Conservation (phyloP, 2,888 invertebrate genomes). For the Ypsolopha sequella region DNA sequence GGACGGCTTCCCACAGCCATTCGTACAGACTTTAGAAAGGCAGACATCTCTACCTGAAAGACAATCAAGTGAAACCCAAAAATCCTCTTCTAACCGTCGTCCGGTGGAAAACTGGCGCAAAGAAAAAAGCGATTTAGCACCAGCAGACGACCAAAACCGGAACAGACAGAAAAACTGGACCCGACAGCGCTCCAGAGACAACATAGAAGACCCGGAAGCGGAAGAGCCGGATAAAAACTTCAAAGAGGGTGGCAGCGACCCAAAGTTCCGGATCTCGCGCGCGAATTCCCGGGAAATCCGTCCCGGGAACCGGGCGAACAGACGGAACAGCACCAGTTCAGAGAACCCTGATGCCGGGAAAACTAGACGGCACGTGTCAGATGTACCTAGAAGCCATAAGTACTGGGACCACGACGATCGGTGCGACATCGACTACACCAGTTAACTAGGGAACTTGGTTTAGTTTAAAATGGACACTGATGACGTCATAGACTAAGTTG, state of each 20-base stretch:
- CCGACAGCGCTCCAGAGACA: slow-evolving; percentile 43
- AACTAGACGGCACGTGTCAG: slow-evolving; percentile 39
- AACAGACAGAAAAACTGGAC: slow-evolving; percentile 44
- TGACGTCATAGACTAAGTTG: slow-evolving; percentile 12
- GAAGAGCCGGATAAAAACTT: slow-evolving; percentile 20
- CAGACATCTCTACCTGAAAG: slow-evolving; percentile 23
- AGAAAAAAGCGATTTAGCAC: slow-evolving; percentile 29
- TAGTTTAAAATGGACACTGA: slow-evolving; percentile 3
- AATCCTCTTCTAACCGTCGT: slow-evolving; percentile 22
- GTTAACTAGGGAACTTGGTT: slow-evolving; percentile 32
- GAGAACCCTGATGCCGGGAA: slow-evolving; percentile 19
- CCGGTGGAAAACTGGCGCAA: slow-evolving; percentile 53
- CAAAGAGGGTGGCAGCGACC: slow-evolving; percentile 15
- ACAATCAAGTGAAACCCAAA: slow-evolving; percentile 47
- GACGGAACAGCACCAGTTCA: slow-evolving; percentile 29
- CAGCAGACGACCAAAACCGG: slow-evolving; percentile 30
- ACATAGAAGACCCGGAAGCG: slow-evolving; percentile 32
- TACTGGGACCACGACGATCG: slow-evolving; percentile 64
- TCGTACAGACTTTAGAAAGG: slow-evolving; percentile 4
- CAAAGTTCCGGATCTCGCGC: slow-evolving; percentile 23
- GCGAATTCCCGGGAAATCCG: slow-evolving; percentile 17
- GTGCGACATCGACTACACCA: slow-evolving; percentile 57
- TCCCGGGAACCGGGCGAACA: slow-evolving; percentile 15
- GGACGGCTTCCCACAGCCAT: slow-evolving; percentile 17
- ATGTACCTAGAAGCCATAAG: slow-evolving; percentile 52